phyloP scores from a whole-genome alignment of 2,888 invertebrate genomes.

The Brenthis ino region DNA sequence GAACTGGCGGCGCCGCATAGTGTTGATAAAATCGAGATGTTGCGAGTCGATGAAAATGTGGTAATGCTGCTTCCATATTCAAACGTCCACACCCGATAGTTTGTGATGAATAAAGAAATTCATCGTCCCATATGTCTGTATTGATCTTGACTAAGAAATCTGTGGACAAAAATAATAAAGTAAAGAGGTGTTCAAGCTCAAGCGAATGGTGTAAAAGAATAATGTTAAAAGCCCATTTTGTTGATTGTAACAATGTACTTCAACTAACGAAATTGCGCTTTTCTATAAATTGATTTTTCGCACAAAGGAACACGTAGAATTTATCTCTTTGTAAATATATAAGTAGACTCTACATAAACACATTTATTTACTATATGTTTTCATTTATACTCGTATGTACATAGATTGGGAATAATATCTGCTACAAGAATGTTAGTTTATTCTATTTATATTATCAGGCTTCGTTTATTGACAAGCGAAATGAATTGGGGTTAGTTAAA shows the following conservation, averaged over 20 bases:
- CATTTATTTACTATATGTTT: no score
- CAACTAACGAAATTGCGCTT: conserved; percentile 44
- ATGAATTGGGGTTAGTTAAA: conserved; percentile 48
- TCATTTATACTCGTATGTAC: no score
- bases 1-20: conserved; percentile 67
- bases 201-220: conserved; percentile 23
- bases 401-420: no score
- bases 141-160: conserved; percentile 19
- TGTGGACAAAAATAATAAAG: conserved; percentile 11
- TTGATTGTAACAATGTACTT: conserved; percentile 63
- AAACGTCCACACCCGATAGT: conserved; percentile 14
- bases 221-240: conserved; percentile 59
- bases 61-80: conserved; percentile 74
- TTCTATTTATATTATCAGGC: conserved; percentile 21
- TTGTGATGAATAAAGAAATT: conserved; percentile 10
- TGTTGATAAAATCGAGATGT: conserved; percentile 73
- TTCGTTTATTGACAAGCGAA: conserved; percentile 39
- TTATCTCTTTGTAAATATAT: no score
- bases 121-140: conserved; percentile 30
- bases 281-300: conserved; percentile 34
- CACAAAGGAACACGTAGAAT: conserved; percentile 17
- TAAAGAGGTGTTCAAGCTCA: neutral
- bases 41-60: conserved; percentile 68
- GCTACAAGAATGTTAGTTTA: neutral
- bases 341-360: no score